Percentiles rank a stretch among this genome's conserved stretches.
These are phyloP conservation scores for Astreopora myriophthalma DNA, from an alignment of 64 coral and sea anemone genomes.

Conservation along the genomic window DNA sequence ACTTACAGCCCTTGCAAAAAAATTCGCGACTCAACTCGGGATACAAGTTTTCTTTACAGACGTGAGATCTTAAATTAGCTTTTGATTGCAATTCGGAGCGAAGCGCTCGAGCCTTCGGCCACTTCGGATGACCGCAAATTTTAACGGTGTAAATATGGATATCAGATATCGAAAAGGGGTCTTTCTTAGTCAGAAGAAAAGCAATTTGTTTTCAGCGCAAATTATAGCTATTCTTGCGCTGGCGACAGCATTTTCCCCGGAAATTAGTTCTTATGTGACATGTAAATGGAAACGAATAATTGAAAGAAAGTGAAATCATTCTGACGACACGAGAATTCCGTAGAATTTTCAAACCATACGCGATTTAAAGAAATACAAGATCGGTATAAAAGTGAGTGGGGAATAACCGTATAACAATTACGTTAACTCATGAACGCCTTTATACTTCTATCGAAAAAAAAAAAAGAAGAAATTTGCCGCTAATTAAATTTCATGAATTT, in stretches of 20 bases:
- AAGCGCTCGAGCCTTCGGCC: too few species aligned
- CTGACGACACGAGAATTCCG: background rate
- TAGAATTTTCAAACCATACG: background rate
- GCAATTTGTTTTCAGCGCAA: conserved; percentile 32
- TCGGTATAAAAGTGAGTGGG: background rate
- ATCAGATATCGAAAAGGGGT: too few species aligned
- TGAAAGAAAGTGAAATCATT: background rate
- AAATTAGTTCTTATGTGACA: conserved; percentile 20
- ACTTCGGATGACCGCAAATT: too few species aligned
- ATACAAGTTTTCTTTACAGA: background rate
- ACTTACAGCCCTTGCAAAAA: background rate
- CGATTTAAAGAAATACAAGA: background rate
- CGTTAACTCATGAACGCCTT: background rate
- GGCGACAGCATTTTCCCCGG: background rate
- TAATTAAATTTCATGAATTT: conserved; percentile 39
- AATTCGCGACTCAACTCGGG: background rate
- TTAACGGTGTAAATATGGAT: too few species aligned
- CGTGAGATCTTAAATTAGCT: conserved; percentile 26
- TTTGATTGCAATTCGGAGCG: conserved; percentile 3
- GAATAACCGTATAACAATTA: background rate
- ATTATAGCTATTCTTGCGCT: background rate
- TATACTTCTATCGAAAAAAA: background rate
- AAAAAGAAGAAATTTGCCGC: background rate
- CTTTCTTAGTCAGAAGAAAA: background rate
- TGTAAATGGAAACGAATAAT: conserved; percentile 22